Evolutionary conservation across 1,140 invertebrate species (phyloP), one percentile per base, ranked within the genome.

Genomic region (Eurosta solidaginis): DNA sequence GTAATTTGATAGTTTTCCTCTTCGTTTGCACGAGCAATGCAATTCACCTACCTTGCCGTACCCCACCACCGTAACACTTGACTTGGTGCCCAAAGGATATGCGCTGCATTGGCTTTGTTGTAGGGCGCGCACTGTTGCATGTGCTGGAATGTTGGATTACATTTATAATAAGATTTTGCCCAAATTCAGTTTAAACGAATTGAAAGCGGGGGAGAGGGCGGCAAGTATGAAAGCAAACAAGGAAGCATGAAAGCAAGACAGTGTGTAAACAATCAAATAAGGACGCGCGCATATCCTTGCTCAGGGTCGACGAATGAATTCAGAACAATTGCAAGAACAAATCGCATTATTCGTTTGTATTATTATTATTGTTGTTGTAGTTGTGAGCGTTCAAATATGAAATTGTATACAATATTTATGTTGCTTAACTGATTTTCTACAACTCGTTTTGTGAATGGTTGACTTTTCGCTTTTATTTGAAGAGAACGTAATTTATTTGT

Each of bases 1-100:
- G 42, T 74, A 74, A 74, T 74, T 74, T 47, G 73, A 47, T 74
- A 74, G 73, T 74, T 74, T 74, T 74, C 44, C 44, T 74, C 73
- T 44, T 47, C 42, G 44, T 47, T 74, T 74, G 10, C 44, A 1
- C 22, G n/a, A n/a, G n/a, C n/a, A n/a, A n/a, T n/a, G n/a, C n/a
- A n/a, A n/a, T n/a, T n/a, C n/a, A n/a, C n/a, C n/a, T n/a, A n/a
- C n/a, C n/a, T n/a, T n/a, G n/a, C 33, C 10, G 6, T n/a, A 63
- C 17, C 17, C 27, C n/a, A 40, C 36, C 3, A 1, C n/a, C 33
- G n/a, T 20, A 1, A 17, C 54, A 9, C 14, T 40, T 40, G 54
- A 14, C 9, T 9, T 4, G 49, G 3, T 5, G 20, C n/a, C 20
- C 49, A 47, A 47, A 47, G 45, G 45, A 47, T 52, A 17, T 17